phyloP scores from a whole-genome alignment of 2,797 vertebrate species.

The Scolopax bukidnonensis region DNA sequence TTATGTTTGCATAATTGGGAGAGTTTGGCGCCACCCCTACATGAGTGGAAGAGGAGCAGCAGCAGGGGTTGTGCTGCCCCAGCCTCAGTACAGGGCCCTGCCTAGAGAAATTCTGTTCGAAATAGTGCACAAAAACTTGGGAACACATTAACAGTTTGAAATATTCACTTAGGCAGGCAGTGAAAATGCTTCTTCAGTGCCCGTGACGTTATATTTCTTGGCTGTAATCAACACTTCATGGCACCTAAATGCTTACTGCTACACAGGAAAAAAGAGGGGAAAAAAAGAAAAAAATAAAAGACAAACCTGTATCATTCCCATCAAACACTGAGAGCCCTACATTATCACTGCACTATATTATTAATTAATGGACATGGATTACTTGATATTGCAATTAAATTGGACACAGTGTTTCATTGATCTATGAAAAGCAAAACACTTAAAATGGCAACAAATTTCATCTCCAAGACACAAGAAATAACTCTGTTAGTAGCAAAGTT shows the following conservation, averaged over 20 bases:
- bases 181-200: neutral
- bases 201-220: neutral
- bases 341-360: neutral
- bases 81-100: neutral
- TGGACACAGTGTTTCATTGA: neutral
- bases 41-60: neutral
- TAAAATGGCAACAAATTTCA: neutral
- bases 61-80: accelerated
- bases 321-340: neutral
- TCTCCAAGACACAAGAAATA: neutral
- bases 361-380: neutral
- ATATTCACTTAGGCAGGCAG: neutral
- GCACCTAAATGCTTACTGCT: neutral
- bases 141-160: neutral
- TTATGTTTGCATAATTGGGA: neutral
- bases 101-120: neutral
- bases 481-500: neutral
- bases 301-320: neutral
- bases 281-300: accelerated
- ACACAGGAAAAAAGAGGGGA: neutral
- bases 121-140: neutral
- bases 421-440: neutral
- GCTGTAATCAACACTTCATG: neutral
- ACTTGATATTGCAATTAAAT: neutral
- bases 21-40: accelerated